phyloP scores from a whole-genome alignment of 2,113 vertebrate species.

The Neoarius graeffei region DNA sequence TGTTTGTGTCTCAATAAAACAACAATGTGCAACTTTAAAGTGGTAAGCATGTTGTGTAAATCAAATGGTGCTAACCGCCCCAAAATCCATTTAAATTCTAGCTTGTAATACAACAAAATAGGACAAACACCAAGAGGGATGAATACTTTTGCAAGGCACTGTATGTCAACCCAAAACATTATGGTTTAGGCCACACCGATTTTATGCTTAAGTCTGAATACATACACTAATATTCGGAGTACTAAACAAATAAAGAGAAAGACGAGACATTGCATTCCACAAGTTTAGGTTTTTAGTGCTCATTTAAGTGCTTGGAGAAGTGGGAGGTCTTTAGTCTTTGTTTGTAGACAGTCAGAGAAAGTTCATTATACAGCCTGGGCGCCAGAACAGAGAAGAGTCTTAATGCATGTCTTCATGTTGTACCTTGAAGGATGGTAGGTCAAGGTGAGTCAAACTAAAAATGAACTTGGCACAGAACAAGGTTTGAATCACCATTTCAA shows the following conservation, averaged over 20 bases:
- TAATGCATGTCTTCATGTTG: background rate
- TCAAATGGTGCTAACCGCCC: too few species aligned
- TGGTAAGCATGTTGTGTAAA: too few species aligned
- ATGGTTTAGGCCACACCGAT: background rate
- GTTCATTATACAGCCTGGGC: background rate
- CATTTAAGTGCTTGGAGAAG: background rate
- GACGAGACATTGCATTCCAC: background rate
- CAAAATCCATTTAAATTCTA: too few species aligned
- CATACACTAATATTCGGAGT: background rate
- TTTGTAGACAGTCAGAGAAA: background rate
- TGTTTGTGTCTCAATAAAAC: too few species aligned
- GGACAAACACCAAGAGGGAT: too few species aligned
- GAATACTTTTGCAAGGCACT: too few species aligned
- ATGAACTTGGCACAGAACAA: background rate
- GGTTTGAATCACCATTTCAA: background rate
- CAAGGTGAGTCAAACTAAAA: background rate
- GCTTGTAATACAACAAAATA: too few species aligned
- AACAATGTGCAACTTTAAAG: too few species aligned
- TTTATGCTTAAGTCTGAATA: background rate
- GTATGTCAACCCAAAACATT: too few species aligned
- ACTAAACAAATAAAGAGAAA: background rate
- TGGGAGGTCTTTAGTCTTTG: background rate
- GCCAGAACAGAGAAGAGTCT: background rate
- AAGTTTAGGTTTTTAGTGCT: background rate
- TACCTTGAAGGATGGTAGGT: background rate